These are phyloP conservation scores for Pogonocherus hispidulus DNA, from an alignment of 2,888 invertebrate genomes.

Conservation along the genomic window DNA sequence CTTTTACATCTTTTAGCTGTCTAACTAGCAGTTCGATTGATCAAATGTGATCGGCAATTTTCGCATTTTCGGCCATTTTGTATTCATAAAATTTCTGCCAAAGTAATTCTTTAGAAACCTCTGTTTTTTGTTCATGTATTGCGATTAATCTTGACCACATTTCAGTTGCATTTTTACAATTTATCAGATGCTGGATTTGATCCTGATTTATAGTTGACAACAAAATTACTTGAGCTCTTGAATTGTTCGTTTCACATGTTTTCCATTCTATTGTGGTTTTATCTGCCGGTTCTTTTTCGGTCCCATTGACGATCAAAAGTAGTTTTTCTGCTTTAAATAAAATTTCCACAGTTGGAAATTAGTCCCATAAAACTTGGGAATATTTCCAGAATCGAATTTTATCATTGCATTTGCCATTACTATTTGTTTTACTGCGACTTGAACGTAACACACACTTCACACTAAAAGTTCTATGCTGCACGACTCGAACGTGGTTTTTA, in stretches of 20 bases:
- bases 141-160: too few species aligned
- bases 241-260: slow-evolving; percentile 33
- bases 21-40: slow-evolving; percentile 1
- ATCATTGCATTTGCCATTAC: slow-evolving; percentile 4
- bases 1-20: slow-evolving; percentile 19
- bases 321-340: slow-evolving; percentile 37
- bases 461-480: too few species aligned
- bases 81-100: slow-evolving; percentile 1
- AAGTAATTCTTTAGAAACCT: background rate
- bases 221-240: slow-evolving; percentile 36
- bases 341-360: background rate
- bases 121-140: slow-evolving; percentile 10
- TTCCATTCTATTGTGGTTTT: slow-evolving; percentile 1
- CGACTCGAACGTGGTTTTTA: slow-evolving; percentile 1
- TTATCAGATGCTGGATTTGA: too few species aligned
- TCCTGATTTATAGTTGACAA: too few species aligned
- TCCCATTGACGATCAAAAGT: slow-evolving; percentile 27
- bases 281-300: slow-evolving; percentile 14
- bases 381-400: slow-evolving; percentile 1
- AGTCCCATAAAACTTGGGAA: background rate
- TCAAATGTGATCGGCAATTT: slow-evolving; percentile 3
- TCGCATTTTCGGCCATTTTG: background rate
- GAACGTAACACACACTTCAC: background rate
- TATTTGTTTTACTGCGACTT: background rate
- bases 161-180: too few species aligned